phyloP scores from a whole-genome alignment of 1,140 invertebrate species.

The Anoplolepis gracilipes region DNA sequence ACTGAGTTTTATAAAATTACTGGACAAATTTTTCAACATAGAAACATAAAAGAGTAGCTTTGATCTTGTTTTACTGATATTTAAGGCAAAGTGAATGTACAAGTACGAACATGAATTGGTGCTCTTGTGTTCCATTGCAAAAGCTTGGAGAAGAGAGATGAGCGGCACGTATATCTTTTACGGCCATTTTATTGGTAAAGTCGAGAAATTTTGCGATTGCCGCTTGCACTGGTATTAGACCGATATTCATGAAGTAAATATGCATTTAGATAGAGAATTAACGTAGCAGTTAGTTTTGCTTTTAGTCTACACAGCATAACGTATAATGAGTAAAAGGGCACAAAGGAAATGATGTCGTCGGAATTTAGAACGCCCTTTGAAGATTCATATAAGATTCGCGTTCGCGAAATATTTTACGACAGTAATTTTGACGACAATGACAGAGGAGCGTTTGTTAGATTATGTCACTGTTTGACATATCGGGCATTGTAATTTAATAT shows the following conservation, averaged over 20 bases:
- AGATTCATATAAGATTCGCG: slow-evolving; percentile 30
- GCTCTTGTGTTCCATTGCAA: neutral
- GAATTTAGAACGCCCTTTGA: slow-evolving; percentile 6
- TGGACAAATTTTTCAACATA: neutral
- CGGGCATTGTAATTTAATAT: slow-evolving; percentile 26
- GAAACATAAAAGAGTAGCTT: neutral
- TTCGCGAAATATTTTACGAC: slow-evolving; percentile 7
- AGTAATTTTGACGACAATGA: slow-evolving; percentile 25
- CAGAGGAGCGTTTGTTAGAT: slow-evolving; percentile 10
- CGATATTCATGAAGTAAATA: slow-evolving; percentile 62
- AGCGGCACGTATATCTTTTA: neutral
- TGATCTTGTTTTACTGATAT: neutral
- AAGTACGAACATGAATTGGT: neutral
- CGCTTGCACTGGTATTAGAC: slow-evolving; percentile 43
- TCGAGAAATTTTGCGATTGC: slow-evolving; percentile 42
- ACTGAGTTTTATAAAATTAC: neutral
- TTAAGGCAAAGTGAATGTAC: neutral
- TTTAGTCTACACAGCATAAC: slow-evolving; percentile 29
- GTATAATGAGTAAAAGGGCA: slow-evolving; percentile 55
- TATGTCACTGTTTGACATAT: slow-evolving; percentile 25
- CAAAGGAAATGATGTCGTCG: slow-evolving; percentile 44
- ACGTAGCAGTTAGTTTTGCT: slow-evolving; percentile 53
- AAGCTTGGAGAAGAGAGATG: neutral
- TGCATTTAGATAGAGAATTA: slow-evolving; percentile 62
- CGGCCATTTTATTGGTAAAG: neutral